These are phyloP conservation scores for Psylliodes chrysocephalus DNA, from an alignment of 2,888 invertebrate species.

Conservation along the genomic window DNA sequence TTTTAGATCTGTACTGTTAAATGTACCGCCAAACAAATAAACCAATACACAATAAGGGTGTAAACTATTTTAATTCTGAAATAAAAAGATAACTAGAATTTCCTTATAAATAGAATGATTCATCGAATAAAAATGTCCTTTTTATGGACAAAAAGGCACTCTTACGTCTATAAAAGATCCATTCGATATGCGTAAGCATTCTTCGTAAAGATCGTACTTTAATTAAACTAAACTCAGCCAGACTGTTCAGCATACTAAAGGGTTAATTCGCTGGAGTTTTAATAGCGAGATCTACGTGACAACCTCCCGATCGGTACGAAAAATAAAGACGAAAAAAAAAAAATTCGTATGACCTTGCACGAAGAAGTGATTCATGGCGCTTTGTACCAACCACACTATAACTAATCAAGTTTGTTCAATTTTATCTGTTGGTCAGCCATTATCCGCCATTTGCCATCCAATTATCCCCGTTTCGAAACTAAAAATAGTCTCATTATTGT, in stretches of 20 bases:
- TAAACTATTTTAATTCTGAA: neutral
- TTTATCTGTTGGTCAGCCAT: slow-evolving; percentile 30
- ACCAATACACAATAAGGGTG: too few relatives aligned
- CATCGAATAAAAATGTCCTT: neutral
- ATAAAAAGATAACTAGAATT: neutral
- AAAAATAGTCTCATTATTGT: slow-evolving; percentile 33
- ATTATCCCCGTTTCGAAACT: slow-evolving; percentile 30
- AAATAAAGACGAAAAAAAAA: slow-evolving; percentile 14
- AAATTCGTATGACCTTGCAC: slow-evolving; percentile 21
- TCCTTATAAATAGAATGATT: neutral
- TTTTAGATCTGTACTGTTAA: too few relatives aligned
- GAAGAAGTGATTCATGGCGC: slow-evolving; percentile 28
- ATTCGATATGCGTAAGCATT: neutral
- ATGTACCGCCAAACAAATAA: too few relatives aligned
- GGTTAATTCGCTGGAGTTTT: slow-evolving; percentile 8
- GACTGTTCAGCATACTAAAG: slow-evolving; percentile 12
- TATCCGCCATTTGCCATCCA: slow-evolving; percentile 28
- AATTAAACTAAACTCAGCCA: slow-evolving; percentile 1
- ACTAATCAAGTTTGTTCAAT: slow-evolving; percentile 28
- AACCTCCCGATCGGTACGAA: slow-evolving; percentile 14
- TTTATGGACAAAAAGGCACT: neutral
- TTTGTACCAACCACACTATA: slow-evolving; percentile 26
- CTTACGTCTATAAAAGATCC: neutral
- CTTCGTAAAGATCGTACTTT: slow-evolving; percentile 1
- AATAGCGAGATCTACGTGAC: slow-evolving; percentile 15